A percentile compares a stretch with the other conserved stretches of the same genome.
Evolutionary conservation across 2,113 vertebrate genomes (phyloP).

Genomic region (Atractosteus spatula): DNA sequence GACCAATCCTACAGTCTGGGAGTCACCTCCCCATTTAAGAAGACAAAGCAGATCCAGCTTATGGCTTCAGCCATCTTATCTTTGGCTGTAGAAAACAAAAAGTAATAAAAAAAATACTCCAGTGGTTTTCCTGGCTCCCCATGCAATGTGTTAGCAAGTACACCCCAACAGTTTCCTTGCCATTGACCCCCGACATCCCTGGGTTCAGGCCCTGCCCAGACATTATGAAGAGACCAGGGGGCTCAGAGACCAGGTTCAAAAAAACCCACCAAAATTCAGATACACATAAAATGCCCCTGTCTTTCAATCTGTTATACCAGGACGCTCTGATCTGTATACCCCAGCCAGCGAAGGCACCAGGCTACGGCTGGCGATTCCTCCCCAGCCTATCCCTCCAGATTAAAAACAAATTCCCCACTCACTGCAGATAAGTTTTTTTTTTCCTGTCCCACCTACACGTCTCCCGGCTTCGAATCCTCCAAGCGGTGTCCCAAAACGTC

Average conservation of each 20-base stretch:
- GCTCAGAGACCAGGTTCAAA: background rate
- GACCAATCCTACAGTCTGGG: constrained; percentile 15
- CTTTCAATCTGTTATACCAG: background rate
- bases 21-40: background rate
- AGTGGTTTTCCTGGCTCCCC: constrained; percentile 39
- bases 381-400: background rate
- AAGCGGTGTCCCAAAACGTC: too few species aligned
- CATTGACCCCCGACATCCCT: constrained; percentile 22
- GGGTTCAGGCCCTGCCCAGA: constrained; percentile 20
- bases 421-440: too few species aligned
- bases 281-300: too few species aligned
- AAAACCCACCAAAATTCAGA: too few species aligned
- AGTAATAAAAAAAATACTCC: constrained; percentile 32
- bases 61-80: constrained; percentile 35
- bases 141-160: constrained; percentile 7
- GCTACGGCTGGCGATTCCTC: background rate
- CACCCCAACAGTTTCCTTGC: constrained; percentile 16
- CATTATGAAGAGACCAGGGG: background rate
- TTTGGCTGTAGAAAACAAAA: constrained; percentile 43
- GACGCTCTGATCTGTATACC: background rate
- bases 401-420: too few species aligned
- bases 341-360: background rate
- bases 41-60: constrained; percentile 16
- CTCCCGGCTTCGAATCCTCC: too few species aligned
- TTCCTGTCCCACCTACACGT: too few species aligned